Evolutionary conservation across 1,140 invertebrate species (phyloP).

Genomic region (Eurytemora carolleeae): DNA sequence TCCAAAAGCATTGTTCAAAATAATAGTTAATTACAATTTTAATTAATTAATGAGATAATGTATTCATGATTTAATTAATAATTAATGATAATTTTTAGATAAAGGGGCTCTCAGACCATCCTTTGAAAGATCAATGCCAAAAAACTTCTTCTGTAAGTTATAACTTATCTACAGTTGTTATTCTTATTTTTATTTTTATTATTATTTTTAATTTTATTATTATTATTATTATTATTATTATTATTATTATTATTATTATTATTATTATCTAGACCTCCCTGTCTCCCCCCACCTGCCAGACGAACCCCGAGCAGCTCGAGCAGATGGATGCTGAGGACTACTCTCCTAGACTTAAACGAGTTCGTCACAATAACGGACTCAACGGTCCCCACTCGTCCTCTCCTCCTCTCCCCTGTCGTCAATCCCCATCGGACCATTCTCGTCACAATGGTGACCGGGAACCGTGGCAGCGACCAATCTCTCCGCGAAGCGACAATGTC

Average conservation of each 20-base stretch:
- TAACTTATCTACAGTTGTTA: background rate
- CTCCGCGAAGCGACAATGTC: background rate
- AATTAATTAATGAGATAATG: too few species aligned
- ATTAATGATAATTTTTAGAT: too few species aligned
- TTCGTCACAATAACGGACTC: background rate
- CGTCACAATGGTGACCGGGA: background rate
- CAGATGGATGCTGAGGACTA: background rate
- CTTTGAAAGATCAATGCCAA: background rate
- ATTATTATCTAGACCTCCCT: slow-evolving; percentile 1
- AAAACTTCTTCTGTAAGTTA: background rate
- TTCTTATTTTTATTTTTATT: background rate
- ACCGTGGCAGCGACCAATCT: background rate
- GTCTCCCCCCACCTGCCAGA: background rate
- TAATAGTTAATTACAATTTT: too few species aligned
- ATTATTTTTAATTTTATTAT: background rate
- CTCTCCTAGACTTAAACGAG: background rate
- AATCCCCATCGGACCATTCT: background rate
- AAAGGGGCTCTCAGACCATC: background rate
- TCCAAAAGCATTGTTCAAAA: too few species aligned
- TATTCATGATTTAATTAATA: too few species aligned
- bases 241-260: background rate
- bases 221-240: background rate
- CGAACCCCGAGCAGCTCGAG: background rate
- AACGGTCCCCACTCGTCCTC: background rate
- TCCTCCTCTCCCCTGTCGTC: background rate